Percentiles rank a stretch among this genome's conserved stretches.
phyloP scores from a whole-genome alignment of 2,113 vertebrate genomes.

The Pseudorhombus dupliciocellatus region DNA sequence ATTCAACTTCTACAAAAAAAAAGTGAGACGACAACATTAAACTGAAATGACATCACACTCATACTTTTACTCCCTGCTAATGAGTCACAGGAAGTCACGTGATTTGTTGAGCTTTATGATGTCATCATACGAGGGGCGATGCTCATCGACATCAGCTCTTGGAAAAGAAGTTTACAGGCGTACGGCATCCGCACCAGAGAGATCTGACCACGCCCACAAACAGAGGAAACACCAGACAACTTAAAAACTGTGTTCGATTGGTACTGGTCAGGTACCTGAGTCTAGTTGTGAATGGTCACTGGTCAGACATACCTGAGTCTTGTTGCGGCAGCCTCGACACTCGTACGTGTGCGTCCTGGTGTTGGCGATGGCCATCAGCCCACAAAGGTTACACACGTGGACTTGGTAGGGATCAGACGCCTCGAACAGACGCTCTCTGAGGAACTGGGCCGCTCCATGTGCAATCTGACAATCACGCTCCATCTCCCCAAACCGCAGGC shows the following conservation, averaged over 20 bases:
- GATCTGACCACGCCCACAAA: constrained; percentile 81
- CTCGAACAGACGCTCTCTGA: constrained; percentile 94
- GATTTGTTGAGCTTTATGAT: constrained; percentile 45
- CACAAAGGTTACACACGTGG: constrained; percentile 97
- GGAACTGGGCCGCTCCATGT: constrained; percentile 96
- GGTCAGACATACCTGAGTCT: constrained; percentile 88
- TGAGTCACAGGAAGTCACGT: not conserved
- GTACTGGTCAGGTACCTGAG: too few relatives aligned
- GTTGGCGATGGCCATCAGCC: constrained; percentile 98
- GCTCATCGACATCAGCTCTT: constrained; percentile 99
- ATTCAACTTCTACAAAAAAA: constrained; percentile 46
- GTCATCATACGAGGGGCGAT: constrained; percentile 99
- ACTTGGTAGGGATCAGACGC: constrained; percentile 98
- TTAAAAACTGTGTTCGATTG: too few relatives aligned
- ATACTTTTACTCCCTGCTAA: constrained; percentile 12
- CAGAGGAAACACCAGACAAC: not conserved
- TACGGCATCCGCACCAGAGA: constrained; percentile 97
- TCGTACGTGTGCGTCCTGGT: constrained; percentile 97
- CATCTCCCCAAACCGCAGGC: constrained; percentile 98
- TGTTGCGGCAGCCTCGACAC: constrained; percentile 96
- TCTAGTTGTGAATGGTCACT: not conserved
- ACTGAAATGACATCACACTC: not conserved
- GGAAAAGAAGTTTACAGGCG: constrained; percentile 97
- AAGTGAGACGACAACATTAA: not conserved
- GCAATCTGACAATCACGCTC: constrained; percentile 99